These are phyloP conservation scores for Dendrolimus punctatus DNA, from an alignment of 1,140 invertebrate genomes.

Conservation along the genomic window DNA sequence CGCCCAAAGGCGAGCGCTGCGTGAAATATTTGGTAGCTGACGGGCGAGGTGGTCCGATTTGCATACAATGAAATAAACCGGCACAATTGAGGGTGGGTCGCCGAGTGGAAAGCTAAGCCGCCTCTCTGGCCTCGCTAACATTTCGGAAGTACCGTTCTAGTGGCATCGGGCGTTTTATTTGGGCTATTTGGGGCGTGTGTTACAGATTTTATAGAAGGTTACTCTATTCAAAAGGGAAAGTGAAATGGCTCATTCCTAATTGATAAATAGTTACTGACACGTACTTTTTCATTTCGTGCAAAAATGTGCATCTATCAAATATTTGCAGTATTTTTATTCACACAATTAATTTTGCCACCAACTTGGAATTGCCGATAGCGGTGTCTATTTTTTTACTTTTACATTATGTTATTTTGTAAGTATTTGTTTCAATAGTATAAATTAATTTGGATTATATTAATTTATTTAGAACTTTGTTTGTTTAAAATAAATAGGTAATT, in stretches of 20 bases:
- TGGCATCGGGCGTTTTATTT: constrained; percentile 38
- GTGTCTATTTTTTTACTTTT: no score
- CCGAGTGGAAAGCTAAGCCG: constrained; percentile 28
- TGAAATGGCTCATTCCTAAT: not conserved
- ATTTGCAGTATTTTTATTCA: no score
- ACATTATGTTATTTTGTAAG: no score
- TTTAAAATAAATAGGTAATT: no score
- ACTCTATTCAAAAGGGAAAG: not conserved
- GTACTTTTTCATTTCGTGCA: no score
- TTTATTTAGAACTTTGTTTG: no score
- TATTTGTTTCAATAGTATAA: no score
- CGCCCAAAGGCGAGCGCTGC: constrained; percentile 24
- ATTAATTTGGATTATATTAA: no score
- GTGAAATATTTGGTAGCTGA: constrained; percentile 54
- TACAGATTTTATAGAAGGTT: constrained; percentile 5
- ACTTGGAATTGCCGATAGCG: no score
- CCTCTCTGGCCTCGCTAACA: constrained; percentile 42
- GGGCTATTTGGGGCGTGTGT: constrained; percentile 20
- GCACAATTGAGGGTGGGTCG: constrained; percentile 42
- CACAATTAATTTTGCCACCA: no score
- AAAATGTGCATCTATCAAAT: no score
- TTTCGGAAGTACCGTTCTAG: constrained; percentile 53
- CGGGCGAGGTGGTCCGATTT: constrained; percentile 38
- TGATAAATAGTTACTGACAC: no score
- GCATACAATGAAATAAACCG: constrained; percentile 46